Base-by-base conservation (phyloP, 2,113 vertebrate genomes). In the Penelope pileata region DNA sequence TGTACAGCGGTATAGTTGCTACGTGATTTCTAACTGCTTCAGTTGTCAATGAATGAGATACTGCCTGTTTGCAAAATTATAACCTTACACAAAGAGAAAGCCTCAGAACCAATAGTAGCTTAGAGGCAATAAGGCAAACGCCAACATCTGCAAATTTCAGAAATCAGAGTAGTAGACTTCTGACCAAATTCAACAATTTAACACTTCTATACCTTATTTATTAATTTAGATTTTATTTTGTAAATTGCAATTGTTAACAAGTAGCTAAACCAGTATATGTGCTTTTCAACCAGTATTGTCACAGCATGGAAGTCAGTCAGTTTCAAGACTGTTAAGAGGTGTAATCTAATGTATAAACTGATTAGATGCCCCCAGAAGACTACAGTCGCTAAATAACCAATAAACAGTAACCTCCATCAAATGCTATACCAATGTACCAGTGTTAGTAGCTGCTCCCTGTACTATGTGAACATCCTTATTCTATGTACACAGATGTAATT, bases 401-500 rank as follows among this genome's bases (percentile, higher is more conserved):
- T 98, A 98, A 98, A 98, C 98, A 97, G 86, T 98, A 98, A 98
- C 98, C 98, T 98, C 98, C 98, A 98, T 98, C 98, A 97, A 97
- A 98, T 96, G 98, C 99, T 98, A 97, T 98, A 98, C 98, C 98
- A 98, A 98, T 98, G 98, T 98, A 98, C 99, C 98, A 98, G 98
- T 99, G 98, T 98, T 98, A 98, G 99, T 99, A 99, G 98, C 98
- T 98, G 98, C 98, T 98, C 98, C 98, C 98, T 98, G 98, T 99
- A 98, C 98, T 98, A 98, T 99, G 98, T 99, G 98, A 99, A 98
- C 98, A 98, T 99, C 99, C 98, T 98, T 99, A 98, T 98, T 98
- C 98, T 98, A 98, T 99, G 99, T 99, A 98, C 98, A 98, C 98
- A 99, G 98, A 99, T 99, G 99, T 99, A 99, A 99, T 99, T 98